Conservation (phyloP, 2,113 vertebrate species). For the Tychaedon coryphoeus region DNA sequence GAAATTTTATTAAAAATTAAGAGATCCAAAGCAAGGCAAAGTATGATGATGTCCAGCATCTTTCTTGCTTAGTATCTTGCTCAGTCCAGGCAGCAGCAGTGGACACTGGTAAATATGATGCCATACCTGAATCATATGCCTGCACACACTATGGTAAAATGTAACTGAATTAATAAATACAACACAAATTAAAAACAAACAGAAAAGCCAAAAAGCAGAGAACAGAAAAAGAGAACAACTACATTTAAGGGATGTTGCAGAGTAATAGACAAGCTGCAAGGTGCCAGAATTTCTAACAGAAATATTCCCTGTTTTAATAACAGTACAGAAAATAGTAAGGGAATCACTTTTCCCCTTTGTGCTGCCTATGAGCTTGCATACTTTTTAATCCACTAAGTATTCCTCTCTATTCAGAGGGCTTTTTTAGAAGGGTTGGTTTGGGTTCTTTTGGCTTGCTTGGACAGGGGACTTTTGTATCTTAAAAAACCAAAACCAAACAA, state of each 20-base stretch:
- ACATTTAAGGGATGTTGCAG: not conserved
- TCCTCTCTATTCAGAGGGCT: not conserved
- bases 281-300: not conserved
- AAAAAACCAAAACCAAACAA: not conserved
- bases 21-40: conserved; percentile 14
- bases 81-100: not conserved
- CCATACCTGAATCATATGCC: not conserved
- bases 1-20: conserved; percentile 36
- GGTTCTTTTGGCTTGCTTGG: not conserved
- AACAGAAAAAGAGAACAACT: not conserved
- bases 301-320: not conserved
- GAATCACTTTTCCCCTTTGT: not conserved
- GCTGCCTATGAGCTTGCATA: not conserved
- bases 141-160: not conserved
- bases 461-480: not conserved
- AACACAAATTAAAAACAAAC: not conserved
- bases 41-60: not conserved
- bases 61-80: not conserved
- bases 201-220: not conserved
- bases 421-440: not conserved
- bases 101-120: not conserved
- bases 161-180: not conserved
- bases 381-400: not conserved
- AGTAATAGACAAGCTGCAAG: not conserved
- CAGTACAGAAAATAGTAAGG: not conserved